These are phyloP conservation scores for Gobius niger DNA, from an alignment of 2,113 vertebrate genomes.

Conservation along the genomic window DNA sequence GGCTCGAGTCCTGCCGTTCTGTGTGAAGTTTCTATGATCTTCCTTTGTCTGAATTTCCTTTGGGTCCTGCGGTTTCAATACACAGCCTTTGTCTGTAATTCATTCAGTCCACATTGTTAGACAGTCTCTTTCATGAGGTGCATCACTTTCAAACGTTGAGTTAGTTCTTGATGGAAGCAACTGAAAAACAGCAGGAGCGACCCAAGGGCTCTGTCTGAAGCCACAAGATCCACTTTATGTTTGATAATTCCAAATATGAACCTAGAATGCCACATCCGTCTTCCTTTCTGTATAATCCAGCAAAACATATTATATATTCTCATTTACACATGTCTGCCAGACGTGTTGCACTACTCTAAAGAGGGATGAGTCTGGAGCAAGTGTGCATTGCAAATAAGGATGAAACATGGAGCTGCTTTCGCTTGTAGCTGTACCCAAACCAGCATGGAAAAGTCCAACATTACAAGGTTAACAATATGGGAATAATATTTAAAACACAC, in stretches of 20 bases:
- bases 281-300: conserved; percentile 5
- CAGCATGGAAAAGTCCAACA: not conserved
- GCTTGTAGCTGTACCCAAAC: conserved; percentile 17
- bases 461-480: no score
- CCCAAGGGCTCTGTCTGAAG: not conserved
- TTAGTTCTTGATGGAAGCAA: not conserved
- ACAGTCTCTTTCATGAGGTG: not conserved
- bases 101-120: not conserved
- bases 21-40: no score
- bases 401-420: not conserved
- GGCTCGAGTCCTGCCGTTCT: no score
- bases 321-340: not conserved
- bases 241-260: not conserved
- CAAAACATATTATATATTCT: not conserved
- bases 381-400: conserved; percentile 9
- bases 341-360: not conserved
- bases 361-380: not conserved
- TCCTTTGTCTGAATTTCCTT: no score
- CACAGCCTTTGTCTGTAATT: no score
- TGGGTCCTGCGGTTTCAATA: no score
- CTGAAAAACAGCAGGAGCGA: not conserved
- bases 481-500: not conserved
- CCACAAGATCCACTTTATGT: not conserved
- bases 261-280: not conserved
- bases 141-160: not conserved